phyloP scores from a whole-genome alignment of 1,140 invertebrate genomes.

The Eumeta japonica region DNA sequence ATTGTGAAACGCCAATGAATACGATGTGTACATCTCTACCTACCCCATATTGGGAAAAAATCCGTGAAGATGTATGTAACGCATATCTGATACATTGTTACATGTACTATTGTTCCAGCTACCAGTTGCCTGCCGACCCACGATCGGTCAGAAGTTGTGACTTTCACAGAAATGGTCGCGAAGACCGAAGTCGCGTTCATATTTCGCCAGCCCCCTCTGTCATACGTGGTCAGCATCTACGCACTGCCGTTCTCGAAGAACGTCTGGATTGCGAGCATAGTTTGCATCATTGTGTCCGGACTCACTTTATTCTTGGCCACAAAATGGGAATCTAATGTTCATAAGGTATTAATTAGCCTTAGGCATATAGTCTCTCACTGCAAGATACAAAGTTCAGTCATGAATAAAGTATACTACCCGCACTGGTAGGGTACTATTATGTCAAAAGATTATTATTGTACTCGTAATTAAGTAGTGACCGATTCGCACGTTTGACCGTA shows the following conservation, averaged over 20 bases:
- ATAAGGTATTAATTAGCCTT: conserved; percentile 12
- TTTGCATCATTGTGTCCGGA: conserved; percentile 26
- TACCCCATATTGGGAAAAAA: conserved; percentile 9
- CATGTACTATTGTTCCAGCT: conserved; percentile 21
- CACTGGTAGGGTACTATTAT: no score
- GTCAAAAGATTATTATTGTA: no score
- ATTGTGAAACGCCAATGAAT: no score
- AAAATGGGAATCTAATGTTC: conserved; percentile 20
- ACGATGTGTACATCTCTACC: no score
- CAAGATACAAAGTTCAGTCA: no score
- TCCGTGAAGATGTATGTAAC: conserved; percentile 3
- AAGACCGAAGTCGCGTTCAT: conserved; percentile 53
- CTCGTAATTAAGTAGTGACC: no score
- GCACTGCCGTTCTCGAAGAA: conserved; percentile 59
- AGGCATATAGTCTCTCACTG: no score
- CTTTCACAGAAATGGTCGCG: conserved; percentile 29
- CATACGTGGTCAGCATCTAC: conserved; percentile 64
- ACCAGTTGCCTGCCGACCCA: conserved; percentile 26
- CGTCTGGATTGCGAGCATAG: conserved; percentile 59
- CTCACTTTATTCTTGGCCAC: conserved; percentile 18
- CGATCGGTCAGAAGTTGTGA: conserved; percentile 26
- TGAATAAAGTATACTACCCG: no score
- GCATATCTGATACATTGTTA: conserved; percentile 22
- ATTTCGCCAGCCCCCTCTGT: conserved; percentile 64
- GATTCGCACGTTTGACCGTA: no score